Percentiles rank a stretch among this genome's conserved stretches.
These are phyloP conservation scores for Columba janthina DNA, from an alignment of 2,113 vertebrate genomes.

Conservation along the genomic window DNA sequence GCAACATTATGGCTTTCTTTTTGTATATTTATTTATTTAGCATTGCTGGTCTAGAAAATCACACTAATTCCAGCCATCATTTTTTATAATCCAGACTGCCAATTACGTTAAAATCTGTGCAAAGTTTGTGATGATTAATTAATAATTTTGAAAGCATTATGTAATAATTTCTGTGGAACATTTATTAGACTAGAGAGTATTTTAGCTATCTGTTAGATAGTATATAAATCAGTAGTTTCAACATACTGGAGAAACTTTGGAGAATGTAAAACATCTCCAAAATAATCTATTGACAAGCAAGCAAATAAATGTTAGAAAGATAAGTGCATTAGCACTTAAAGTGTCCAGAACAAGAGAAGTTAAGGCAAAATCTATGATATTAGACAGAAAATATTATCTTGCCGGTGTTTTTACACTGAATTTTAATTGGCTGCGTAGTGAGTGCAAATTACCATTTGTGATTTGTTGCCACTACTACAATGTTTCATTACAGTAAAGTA, in stretches of 20 bases:
- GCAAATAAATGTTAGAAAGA: slow-evolving; percentile 19
- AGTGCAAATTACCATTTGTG: slow-evolving; percentile 39
- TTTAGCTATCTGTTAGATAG: neutral
- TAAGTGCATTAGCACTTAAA: slow-evolving; percentile 17
- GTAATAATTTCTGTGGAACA: neutral
- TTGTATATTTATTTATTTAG: neutral
- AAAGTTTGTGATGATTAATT: neutral
- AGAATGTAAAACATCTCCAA: neutral
- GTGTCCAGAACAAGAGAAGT: neutral
- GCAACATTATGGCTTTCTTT: neutral
- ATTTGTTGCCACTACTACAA: slow-evolving; percentile 15
- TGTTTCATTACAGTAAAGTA: slow-evolving; percentile 38
- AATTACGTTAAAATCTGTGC: neutral
- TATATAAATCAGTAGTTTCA: neutral
- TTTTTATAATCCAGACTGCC: neutral
- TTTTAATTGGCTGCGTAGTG: slow-evolving; percentile 51
- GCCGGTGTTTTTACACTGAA: slow-evolving; percentile 25
- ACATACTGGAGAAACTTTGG: neutral
- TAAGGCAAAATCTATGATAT: slow-evolving; percentile 33
- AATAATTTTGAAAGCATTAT: neutral
- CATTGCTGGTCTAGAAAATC: neutral
- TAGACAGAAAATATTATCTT: slow-evolving; percentile 41
- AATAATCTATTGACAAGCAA: neutral
- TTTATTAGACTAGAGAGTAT: neutral
- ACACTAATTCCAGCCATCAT: neutral